Base-by-base conservation (phyloP, 2,888 invertebrate species). In the Calameuta pallipes region DNA sequence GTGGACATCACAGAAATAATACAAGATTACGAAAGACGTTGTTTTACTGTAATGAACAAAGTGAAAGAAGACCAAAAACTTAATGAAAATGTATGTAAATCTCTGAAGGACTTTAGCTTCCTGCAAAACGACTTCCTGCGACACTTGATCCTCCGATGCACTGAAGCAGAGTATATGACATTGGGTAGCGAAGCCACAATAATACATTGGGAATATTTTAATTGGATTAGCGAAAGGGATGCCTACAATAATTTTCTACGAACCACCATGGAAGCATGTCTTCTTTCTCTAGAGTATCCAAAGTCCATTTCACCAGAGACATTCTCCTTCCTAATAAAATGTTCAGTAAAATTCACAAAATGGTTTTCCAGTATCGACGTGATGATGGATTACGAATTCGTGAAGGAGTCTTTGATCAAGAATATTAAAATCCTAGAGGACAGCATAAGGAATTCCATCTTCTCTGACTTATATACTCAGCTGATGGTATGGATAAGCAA, bases 1-100 rank as follows among this genome's bases (percentile, higher is more conserved):
- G 75, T 79, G 1, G 82, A 81, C 36, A 74, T 86, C 1, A 74
- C 79, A 6, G 81, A 87, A 30, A 82, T 88, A 23, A 82, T 89
- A 30, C 81, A 77, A 2, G 87, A 89, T 75, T 90, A 90, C 68
- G 84, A 87, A 37, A 86, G 85, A 77, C 85, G 86, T 35, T 89
- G 85, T 75, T 84, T 84, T 34, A n/a, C 35, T 4, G 79, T 80
- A 30, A 78, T 86, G 13, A 81, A 85, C 6, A 82, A n/a, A 75
- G 79, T 76, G 13, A 75, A 12, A n/a, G 33, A 76, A 75, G 30
- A 31, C 83, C 11, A 76, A 82, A 15, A 82, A 78, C 11, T 80
- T 80, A 3, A 78, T 0, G 41, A 81, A 11, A 75, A 79, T 11
- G 73, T 86, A 31, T 82, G 80, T 11, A n/a, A 23, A 23, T 77